A percentile compares a stretch with the other conserved stretches of the same genome.
These are phyloP conservation scores for Petrocephalus sullivani DNA, from an alignment of 2,797 vertebrate genomes.

Conservation along the genomic window DNA sequence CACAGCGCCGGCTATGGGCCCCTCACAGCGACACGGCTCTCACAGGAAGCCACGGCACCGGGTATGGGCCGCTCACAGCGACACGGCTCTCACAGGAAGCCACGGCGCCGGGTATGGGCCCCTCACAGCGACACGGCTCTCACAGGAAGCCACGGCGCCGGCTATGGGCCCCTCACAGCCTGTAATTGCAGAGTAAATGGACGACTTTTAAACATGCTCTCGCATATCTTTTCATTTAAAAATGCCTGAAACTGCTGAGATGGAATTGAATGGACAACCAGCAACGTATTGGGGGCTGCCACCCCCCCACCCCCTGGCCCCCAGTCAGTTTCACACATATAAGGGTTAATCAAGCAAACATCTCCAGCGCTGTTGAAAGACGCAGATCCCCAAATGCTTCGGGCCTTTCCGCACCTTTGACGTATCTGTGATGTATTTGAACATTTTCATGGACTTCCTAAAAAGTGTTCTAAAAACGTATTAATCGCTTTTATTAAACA, in stretches of 20 bases:
- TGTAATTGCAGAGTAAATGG: slow-evolving; percentile 82
- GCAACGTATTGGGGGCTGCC: slow-evolving; percentile 56
- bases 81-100: background rate
- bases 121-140: slow-evolving; percentile 44
- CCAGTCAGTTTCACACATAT: slow-evolving; percentile 71
- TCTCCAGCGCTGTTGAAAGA: slow-evolving; percentile 66
- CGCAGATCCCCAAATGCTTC: slow-evolving; percentile 66
- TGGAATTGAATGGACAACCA: slow-evolving; percentile 75
- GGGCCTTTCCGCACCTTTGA: slow-evolving; percentile 46
- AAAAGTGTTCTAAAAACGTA: background rate
- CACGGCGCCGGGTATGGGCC: background rate
- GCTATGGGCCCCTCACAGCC: slow-evolving; percentile 47
- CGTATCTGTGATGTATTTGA: slow-evolving; percentile 35
- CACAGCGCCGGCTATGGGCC: background rate
- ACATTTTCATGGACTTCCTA: background rate
- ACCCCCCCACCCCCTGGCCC: slow-evolving; percentile 57
- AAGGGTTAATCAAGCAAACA: slow-evolving; percentile 69
- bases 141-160: background rate
- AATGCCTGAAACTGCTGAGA: slow-evolving; percentile 80
- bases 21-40: slow-evolving; percentile 44
- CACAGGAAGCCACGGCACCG: background rate
- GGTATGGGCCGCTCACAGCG: slow-evolving; percentile 43
- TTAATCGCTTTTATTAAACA: background rate
- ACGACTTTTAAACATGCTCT: slow-evolving; percentile 82
- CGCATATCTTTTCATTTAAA: slow-evolving; percentile 84